Conservation (phyloP, 2,113 vertebrate species). For the Suricata suricatta region DNA sequence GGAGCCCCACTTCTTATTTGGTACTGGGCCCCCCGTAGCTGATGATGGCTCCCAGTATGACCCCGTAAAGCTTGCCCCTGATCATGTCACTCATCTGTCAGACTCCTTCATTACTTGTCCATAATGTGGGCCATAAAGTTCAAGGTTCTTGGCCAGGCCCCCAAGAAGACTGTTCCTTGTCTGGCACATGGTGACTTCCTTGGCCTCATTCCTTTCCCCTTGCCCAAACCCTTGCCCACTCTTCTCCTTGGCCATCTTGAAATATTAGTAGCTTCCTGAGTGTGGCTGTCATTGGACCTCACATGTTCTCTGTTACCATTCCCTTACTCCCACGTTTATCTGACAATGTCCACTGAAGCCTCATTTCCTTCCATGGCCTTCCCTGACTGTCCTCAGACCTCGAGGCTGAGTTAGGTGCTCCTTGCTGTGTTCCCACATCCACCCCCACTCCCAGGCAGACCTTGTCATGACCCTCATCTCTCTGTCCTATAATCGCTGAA, state of each 20-base stretch:
- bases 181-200: background rate
- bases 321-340: background rate
- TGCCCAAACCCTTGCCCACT: accelerated
- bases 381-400: background rate
- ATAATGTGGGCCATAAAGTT: background rate
- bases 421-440: background rate
- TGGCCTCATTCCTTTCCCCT: background rate
- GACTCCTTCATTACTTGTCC: background rate
- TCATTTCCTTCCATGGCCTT: background rate
- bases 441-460: background rate
- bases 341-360: background rate
- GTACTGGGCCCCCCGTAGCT: background rate
- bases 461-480: background rate
- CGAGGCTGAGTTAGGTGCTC: background rate
- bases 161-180: background rate
- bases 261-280: background rate
- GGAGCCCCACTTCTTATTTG: background rate
- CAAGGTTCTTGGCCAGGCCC: background rate
- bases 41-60: background rate
- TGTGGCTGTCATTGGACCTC: background rate
- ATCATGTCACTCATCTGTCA: background rate
- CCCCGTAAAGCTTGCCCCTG: background rate
- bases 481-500: background rate
- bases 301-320: background rate
- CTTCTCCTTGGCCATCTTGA: background rate